Evolutionary conservation across 2,113 vertebrate genomes (phyloP).

Genomic region (Anarrhichthys ocellatus): DNA sequence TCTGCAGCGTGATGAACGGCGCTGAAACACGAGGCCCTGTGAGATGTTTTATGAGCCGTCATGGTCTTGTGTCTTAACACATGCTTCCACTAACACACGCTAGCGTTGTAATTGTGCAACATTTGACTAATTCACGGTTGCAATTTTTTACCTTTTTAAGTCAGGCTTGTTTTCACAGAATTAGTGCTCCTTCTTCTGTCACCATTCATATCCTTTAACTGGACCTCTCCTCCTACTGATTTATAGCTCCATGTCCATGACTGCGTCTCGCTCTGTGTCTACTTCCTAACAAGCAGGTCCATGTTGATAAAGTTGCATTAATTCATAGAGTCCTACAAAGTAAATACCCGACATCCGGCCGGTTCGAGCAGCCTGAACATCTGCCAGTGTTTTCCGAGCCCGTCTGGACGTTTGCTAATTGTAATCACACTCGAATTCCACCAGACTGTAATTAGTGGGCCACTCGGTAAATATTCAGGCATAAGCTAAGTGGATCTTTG

Average conservation of each 20-base stretch:
- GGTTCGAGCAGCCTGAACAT: constrained; percentile 61
- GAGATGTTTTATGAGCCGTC: constrained; percentile 27
- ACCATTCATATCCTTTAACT: no score
- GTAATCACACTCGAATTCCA: constrained; percentile 75
- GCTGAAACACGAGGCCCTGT: constrained; percentile 22
- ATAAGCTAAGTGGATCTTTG: constrained; percentile 68
- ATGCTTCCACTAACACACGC: constrained; percentile 31
- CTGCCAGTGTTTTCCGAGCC: constrained; percentile 73
- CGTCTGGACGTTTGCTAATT: constrained; percentile 73
- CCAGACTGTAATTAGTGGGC: constrained; percentile 72
- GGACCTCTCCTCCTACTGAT: neutral
- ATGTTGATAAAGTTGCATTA: constrained; percentile 13
- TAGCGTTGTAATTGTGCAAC: neutral
- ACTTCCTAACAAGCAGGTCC: neutral
- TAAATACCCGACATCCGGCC: constrained; percentile 40
- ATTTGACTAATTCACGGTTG: constrained; percentile 30
- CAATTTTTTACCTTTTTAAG: constrained; percentile 21
- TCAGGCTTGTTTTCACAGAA: constrained; percentile 34
- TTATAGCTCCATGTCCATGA: constrained; percentile 43
- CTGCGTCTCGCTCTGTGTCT: constrained; percentile 33
- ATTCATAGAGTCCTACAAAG: constrained; percentile 25
- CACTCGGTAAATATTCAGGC: constrained; percentile 73
- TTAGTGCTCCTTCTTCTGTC: constrained; percentile 26
- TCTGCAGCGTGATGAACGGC: neutral
- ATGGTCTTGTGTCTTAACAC: constrained; percentile 12